Evolutionary conservation across 1,140 invertebrate genomes (phyloP).

Genomic region (Portunus trituberculatus): DNA sequence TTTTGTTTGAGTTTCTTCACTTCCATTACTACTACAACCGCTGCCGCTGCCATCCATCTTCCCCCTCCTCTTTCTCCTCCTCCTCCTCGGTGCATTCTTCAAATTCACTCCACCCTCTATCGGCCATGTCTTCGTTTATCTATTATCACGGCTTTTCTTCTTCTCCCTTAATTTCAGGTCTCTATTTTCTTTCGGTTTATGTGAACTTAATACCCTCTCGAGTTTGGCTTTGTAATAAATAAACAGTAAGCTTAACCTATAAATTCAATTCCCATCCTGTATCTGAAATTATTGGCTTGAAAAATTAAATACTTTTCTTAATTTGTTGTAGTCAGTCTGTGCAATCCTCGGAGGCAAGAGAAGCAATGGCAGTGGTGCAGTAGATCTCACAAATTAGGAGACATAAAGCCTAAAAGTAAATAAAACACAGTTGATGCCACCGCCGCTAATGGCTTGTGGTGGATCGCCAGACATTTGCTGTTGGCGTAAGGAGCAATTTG

Average conservation of each 20-base stretch:
- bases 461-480: slow-evolving; percentile 17
- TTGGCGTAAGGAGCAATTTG: neutral
- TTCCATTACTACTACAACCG: neutral
- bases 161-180: neutral
- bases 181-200: neutral
- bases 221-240: too few species aligned
- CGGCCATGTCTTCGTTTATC: neutral
- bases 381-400: neutral
- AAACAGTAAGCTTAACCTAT: too few species aligned
- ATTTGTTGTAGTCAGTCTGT: neutral
- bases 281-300: too few species aligned
- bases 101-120: neutral
- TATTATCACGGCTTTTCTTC: too few species aligned
- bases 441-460: neutral
- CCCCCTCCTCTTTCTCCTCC: neutral
- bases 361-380: neutral
- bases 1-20: neutral
- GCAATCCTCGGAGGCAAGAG: neutral
- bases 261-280: too few species aligned
- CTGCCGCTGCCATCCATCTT: too few species aligned
- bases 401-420: neutral
- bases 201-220: too few species aligned
- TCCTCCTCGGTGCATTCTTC: neutral
- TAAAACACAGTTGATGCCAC: neutral
- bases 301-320: too few species aligned